Evolutionary conservation across 2,888 invertebrate species (phyloP).

Genomic region (Calliopum simillimum): DNA sequence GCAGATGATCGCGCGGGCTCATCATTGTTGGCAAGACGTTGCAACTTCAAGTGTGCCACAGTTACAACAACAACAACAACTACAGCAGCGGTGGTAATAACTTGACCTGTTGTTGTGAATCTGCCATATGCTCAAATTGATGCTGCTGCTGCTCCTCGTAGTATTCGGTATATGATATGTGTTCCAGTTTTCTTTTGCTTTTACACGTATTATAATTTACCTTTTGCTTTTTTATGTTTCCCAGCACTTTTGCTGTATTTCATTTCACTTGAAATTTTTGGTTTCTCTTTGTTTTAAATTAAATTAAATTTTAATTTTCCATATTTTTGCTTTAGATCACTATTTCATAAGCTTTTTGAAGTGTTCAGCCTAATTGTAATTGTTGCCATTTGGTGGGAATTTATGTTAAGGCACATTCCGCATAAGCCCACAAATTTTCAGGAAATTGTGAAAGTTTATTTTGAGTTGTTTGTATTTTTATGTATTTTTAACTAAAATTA

Average conservation of each 20-base stretch:
- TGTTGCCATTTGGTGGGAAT: too few species aligned
- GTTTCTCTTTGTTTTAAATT: background rate
- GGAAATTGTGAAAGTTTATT: too few species aligned
- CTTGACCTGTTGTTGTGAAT: conserved; percentile 45
- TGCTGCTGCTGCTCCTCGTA: conserved; percentile 1
- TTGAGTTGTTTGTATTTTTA: too few species aligned
- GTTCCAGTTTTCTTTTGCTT: too few species aligned
- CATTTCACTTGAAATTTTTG: background rate
- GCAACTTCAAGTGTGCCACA: conserved; percentile 35
- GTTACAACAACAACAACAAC: background rate
- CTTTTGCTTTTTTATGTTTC: conserved; percentile 9
- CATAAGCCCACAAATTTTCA: too few species aligned
- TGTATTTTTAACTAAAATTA: too few species aligned
- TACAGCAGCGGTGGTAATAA: conserved; percentile 39
- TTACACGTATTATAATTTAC: too few species aligned
- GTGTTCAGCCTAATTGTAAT: too few species aligned
- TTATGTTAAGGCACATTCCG: too few species aligned
- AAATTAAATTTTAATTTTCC: background rate
- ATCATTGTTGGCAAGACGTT: conserved; percentile 20
- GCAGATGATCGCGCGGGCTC: conserved; percentile 46
- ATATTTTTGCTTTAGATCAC: background rate
- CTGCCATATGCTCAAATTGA: conserved; percentile 34
- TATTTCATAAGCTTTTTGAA: too few species aligned
- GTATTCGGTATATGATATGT: too few species aligned
- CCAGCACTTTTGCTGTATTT: background rate